Evolutionary conservation across 2,797 vertebrate genomes (phyloP), one percentile per base, ranked within the genome.

Genomic region (Capromys pilorides): DNA sequence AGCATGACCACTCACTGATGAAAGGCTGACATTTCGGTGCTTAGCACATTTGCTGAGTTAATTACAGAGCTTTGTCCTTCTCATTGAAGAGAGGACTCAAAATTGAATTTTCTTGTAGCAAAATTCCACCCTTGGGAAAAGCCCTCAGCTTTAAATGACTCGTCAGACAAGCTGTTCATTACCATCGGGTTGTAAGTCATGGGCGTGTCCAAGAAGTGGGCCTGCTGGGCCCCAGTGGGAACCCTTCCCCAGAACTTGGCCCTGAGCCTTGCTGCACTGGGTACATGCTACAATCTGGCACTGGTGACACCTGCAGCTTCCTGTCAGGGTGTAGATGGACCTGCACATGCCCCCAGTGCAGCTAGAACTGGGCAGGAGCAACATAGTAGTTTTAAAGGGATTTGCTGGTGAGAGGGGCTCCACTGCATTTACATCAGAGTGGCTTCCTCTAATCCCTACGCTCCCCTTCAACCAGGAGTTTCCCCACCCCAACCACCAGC

Each of bases 121-220:
- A 84, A 95, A 92, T 66, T 94, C 49, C 41, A 82, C 69, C 22
- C n/a, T 90, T 45, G 45, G 75, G 84, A 90, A 51, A 92, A 41
- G 66, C 19, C 49, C 51, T 82, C 45, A 41, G 8, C 26, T 88
- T 94, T 83, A 69, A 45, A 73, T 39, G 62, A 18, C 69, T 93
- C 22, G 3, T 86, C 67, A 5, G 4, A 7, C 5, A 3, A 88
- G 45, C 41, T 88, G 28, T 6, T 84, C 87, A 39, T 89, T 49
- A 12, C 31, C 14, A n/a, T 66, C 6, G 11, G 22, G 5, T 64
- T 71, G 19, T 39, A 93, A 0, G 57, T 89, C 39, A 28, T 1
- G 13, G 41, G 54, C 16, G 5, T 84, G 45, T 80, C 81, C 26
- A 80, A 67, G 61, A 88, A 77, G 19, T 31, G 66, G 9, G 49